Base-by-base conservation (phyloP, 2,888 invertebrate species). In the Archaeoteleia sp. region DNA sequence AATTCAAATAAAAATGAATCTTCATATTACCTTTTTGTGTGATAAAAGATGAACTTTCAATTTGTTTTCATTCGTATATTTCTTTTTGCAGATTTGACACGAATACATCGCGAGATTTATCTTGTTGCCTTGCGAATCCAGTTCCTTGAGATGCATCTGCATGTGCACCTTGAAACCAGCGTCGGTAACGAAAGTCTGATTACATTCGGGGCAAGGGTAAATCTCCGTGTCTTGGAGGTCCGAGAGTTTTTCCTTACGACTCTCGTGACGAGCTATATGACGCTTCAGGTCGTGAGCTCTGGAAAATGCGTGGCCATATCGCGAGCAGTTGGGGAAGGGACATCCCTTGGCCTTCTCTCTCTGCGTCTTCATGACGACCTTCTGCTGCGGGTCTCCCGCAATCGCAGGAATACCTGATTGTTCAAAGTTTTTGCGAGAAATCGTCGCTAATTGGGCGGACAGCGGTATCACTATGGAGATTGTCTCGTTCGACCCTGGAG, bases 391-490 rank as follows among this genome's bases (percentile, higher is more conserved):
- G 60, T 74, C 49, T 58, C 66, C 29, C 15, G 54, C n/a, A 43
- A 15, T 48, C 54, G 65, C 23, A 4, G 34, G 71, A 7, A 72
- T 77, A 48, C 70, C 74, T 1, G 74, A 48, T 12, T 78, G 71
- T 20, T 76, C 74, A 17, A 71, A 51, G 51, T 74, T 73, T 39
- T 78, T 75, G 10, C 72, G 73, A 20, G 80, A 69, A 9, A 82
- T 67, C 9, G 80, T 79, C 8, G 82, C 74, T 46, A 82, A 42
- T 25, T 82, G 81, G 1, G 80, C 80, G 10, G 83, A 80, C 20
- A 84, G 67, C 13, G 84, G 84, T 70, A 84, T 82, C 30, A 84
- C 81, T 46, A 84, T 84, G 2, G 84, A 84, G 55, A 82, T 81
- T 3, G 80, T 80, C 49, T 82, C 81, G 35, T 81, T 82, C 4